Base-by-base conservation (phyloP, 2,888 invertebrate species). In the Hymenopus coronatus region DNA sequence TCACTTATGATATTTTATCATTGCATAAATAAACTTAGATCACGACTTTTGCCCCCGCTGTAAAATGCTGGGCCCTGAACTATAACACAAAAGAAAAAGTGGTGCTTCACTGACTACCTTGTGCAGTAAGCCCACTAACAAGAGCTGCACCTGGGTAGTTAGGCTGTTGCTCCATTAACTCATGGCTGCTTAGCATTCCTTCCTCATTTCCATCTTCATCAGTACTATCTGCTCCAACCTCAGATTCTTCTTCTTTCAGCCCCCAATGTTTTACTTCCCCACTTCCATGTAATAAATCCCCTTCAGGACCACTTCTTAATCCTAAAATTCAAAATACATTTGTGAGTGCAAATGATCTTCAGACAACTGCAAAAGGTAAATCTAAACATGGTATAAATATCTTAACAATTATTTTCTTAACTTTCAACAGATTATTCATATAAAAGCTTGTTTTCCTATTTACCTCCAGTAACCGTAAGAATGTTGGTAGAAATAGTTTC, bases 101-200 rank as follows among this genome's bases (percentile, higher is more conserved):
- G 54, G 70, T 15, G 46, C 7, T 33, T 40, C 28, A 86, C 40
- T 54, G 40, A 27, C 82, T 81, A 89, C 89, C 87, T 30, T 87
- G 89, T 28, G 70, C 85, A 30, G 33, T 28, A 28, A 83, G 86
- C 28, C 89, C 40, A 46, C 84, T 86, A 54, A 86, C 83, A 30
- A 87, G 46, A 30, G 87, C 27, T 20, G 89, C 82, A 12, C 82
- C 87, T 28, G 88, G 89, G 27, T 85, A 85, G 83, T 46, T 86
- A 28, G 88, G 83, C 28, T 88, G 88, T 40, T 88, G 89, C 70
- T 88, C 88, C 88, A 88, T 88, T 25, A 85, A 25, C 33, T 88
- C 82, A 81, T 81, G 82, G 25, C 33, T 84, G 82, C 84, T 54
- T 40, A n/a, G n/a, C 20, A 28, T 82, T 46, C 28, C 82, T 33